Base-by-base conservation (phyloP, 2,113 vertebrate genomes). In the Gallinago undulata region DNA sequence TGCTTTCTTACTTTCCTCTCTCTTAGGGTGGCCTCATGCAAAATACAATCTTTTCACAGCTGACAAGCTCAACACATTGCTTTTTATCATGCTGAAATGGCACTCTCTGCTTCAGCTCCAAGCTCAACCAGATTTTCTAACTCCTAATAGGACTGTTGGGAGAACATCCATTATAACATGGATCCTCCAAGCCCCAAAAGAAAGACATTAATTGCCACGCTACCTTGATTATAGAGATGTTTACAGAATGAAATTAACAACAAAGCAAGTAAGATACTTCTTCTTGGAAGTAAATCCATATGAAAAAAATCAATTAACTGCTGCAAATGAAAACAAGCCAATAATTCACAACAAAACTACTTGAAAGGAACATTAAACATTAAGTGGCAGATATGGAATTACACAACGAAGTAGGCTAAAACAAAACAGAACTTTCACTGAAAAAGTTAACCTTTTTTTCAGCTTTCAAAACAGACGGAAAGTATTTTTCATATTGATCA, bases 161-260 rank as follows among this genome's bases (percentile, higher is more conserved):
- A 97, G 37, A 95, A 56, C 62, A 97, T 87, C 55, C 60, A 89
- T 84, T 57, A 90, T 19, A 76, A 64, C 22, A 76, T 45, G 37
- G 91, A 92, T 76, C 74, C 51, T 74, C 33, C 48, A 89, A 90
- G 21, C 17, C 57, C 59, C 22, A 41, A 86, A 88, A 76, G 37
- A 80, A 67, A 89, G 28, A 95, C 5, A 1, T 72, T 96, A 94
- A 93, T 69, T 95, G 47, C 78, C 75, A 87, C 27, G 62, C 15
- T 25, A 72, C 31, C 87, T 75, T 73, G 88, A 94, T 85, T 77
- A 93, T 31, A 91, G 82, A 94, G 18, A 76, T 47, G 76, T 86
- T 93, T 95, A 94, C 76, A 96, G 93, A 96, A 91, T 76, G 17
- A 89, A 95, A 96, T 94, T 55, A 93, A 87, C 43, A 91, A 73